Conservation (phyloP, 2,888 invertebrate species). For the Acronicta psi region DNA sequence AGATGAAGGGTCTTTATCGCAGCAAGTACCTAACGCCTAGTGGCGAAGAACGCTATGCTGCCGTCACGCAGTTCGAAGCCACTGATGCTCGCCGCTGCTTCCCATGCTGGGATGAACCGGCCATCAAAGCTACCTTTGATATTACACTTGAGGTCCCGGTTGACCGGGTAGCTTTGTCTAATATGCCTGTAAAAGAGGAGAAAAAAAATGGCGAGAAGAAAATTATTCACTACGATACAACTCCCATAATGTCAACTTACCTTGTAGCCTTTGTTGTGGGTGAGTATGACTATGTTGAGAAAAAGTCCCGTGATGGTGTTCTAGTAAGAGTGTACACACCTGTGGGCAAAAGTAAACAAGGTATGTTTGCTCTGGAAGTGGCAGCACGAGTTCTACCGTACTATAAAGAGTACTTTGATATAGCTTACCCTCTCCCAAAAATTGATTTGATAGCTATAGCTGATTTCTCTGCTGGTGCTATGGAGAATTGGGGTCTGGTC, state of each 20-base stretch:
- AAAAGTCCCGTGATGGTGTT: constrained; percentile 94
- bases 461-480: constrained; percentile 98
- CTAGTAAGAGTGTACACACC: constrained; percentile 95
- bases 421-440: constrained; percentile 98
- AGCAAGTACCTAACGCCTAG: constrained; percentile 94
- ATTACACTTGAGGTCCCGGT: constrained; percentile 95
- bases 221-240: constrained; percentile 92
- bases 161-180: constrained; percentile 96
- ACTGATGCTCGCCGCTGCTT: constrained; percentile 97
- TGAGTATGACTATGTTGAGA: constrained; percentile 98
- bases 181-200: constrained; percentile 93
- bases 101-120: constrained; percentile 99
- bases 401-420: constrained; percentile 98
- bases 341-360: constrained; percentile 97
- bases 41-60: constrained; percentile 94
- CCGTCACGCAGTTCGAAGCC: constrained; percentile 97
- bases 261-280: constrained; percentile 98
- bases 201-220: constrained; percentile 83
- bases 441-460: constrained; percentile 98
- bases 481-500: constrained; percentile 99
- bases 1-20: constrained; percentile 98
- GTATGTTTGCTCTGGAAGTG: constrained; percentile 96
- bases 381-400: constrained; percentile 97
- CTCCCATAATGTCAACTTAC: constrained; percentile 98
- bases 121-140: constrained; percentile 98